Evolutionary conservation across 2,888 invertebrate species (phyloP).

Genomic region (Callyntrura guangdongensis): DNA sequence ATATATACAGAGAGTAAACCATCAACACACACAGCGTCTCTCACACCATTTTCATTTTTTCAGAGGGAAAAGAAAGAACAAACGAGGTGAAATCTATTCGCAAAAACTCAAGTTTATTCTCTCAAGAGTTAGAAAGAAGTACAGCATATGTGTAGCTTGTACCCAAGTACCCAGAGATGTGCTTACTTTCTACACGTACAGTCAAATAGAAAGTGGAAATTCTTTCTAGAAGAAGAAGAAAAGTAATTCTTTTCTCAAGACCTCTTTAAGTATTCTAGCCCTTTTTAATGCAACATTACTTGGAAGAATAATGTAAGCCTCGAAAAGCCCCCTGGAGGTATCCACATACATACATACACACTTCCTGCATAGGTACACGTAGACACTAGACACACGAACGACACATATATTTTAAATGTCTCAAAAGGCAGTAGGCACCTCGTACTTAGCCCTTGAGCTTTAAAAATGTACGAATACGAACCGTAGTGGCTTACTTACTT

Average conservation of each 20-base stretch:
- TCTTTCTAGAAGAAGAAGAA: constrained; percentile 10
- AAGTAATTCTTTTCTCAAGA: constrained; percentile 75
- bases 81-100: constrained; percentile 47
- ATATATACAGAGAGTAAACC: background rate
- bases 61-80: background rate
- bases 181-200: background rate
- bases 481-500: too few species aligned
- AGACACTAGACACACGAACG: background rate
- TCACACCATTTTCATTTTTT: constrained; percentile 37
- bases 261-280: constrained; percentile 75
- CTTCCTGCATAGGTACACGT: background rate
- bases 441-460: constrained; percentile 54
- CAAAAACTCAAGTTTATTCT: constrained; percentile 3
- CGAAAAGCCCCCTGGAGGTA: constrained; percentile 77
- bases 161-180: background rate
- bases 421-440: constrained; percentile 75
- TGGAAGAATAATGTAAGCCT: constrained; percentile 74
- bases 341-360: constrained; percentile 9
- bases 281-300: constrained; percentile 78
- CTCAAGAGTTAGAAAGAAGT: constrained; percentile 6
- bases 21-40: constrained; percentile 4
- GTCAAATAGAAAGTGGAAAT: background rate
- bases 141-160: background rate
- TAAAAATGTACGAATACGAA: background rate
- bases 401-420: constrained; percentile 54